Evolutionary conservation across 2,113 vertebrate species (phyloP).

Genomic region (Colinus virginianus): DNA sequence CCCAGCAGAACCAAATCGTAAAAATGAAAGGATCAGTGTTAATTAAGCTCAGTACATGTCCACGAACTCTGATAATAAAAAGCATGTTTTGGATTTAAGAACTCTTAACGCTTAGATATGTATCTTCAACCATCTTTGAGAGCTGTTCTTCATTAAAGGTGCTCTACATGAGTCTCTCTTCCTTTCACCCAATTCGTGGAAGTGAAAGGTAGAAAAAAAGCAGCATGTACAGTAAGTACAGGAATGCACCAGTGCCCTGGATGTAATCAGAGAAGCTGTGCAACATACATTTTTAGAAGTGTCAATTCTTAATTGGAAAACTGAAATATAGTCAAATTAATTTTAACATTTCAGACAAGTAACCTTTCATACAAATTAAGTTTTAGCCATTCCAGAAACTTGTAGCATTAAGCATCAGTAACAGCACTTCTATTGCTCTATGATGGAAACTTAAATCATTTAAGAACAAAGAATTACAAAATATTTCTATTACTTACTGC

Average conservation of each 20-base stretch:
- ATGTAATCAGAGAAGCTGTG: not conserved
- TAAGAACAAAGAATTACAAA: not conserved
- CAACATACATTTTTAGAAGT: not conserved
- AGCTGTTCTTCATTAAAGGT: not conserved
- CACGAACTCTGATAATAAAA: not conserved
- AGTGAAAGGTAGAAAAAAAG: not conserved
- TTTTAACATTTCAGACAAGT: not conserved
- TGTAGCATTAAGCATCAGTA: not conserved
- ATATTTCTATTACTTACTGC: not conserved
- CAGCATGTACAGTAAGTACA: fast-evolving
- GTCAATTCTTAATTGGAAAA: not conserved
- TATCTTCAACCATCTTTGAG: not conserved
- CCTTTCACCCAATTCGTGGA: not conserved
- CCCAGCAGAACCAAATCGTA: not conserved
- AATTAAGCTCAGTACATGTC: not conserved
- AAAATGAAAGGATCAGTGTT: not conserved
- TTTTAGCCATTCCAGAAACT: not conserved
- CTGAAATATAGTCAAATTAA: not conserved
- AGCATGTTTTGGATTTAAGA: not conserved
- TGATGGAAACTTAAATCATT: not conserved
- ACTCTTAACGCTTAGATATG: not conserved
- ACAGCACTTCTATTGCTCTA: not conserved
- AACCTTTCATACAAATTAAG: not conserved
- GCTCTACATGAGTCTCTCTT: not conserved
- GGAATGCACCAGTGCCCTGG: not conserved